These are phyloP conservation scores for Umimayanthus kanabou DNA, from an alignment of 92 coral and sea anemone genomes.

Conservation along the genomic window DNA sequence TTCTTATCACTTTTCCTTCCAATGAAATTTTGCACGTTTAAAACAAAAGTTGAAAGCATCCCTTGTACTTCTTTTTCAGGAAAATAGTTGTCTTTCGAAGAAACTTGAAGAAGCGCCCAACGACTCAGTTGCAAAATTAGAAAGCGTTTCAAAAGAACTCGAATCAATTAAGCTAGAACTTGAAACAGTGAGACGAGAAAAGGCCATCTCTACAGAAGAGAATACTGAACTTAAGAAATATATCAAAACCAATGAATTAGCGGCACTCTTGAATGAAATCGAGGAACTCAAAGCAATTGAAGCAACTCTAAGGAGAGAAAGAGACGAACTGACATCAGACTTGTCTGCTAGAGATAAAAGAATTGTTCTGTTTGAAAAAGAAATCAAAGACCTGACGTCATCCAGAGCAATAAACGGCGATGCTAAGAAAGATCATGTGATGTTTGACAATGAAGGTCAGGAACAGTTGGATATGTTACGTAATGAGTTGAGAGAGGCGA, in stretches of 20 bases:
- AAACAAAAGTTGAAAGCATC: neutral
- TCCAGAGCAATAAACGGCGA: constrained; percentile 3
- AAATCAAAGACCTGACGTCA: constrained; percentile 52
- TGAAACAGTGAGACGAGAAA: constrained; percentile 41
- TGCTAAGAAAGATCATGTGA: constrained; percentile 15
- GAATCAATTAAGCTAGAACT: constrained; percentile 62
- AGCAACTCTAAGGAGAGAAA: constrained; percentile 68
- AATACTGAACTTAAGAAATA: constrained; percentile 49
- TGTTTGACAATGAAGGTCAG: constrained; percentile 2
- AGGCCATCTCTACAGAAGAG: constrained; percentile 45
- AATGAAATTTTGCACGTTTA: neutral
- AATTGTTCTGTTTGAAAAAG: constrained; percentile 60
- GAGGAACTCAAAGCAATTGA: constrained; percentile 53
- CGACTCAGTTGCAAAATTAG: constrained; percentile 4
- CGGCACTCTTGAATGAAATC: constrained; percentile 54
- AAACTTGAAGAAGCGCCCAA: constrained; percentile 40
- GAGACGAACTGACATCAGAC: constrained; percentile 66
- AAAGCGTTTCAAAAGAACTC: constrained; percentile 45
- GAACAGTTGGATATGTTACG: constrained; percentile 34
- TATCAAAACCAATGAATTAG: constrained; percentile 49
- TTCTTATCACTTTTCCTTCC: too few species aligned
- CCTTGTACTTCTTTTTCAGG: constrained; percentile 22
- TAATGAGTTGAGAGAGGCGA: constrained; percentile 50
- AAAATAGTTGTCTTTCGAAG: constrained; percentile 42
- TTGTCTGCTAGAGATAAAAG: constrained; percentile 69